These are phyloP conservation scores for Polyploca ridens DNA, from an alignment of 2,888 invertebrate species.

Conservation along the genomic window DNA sequence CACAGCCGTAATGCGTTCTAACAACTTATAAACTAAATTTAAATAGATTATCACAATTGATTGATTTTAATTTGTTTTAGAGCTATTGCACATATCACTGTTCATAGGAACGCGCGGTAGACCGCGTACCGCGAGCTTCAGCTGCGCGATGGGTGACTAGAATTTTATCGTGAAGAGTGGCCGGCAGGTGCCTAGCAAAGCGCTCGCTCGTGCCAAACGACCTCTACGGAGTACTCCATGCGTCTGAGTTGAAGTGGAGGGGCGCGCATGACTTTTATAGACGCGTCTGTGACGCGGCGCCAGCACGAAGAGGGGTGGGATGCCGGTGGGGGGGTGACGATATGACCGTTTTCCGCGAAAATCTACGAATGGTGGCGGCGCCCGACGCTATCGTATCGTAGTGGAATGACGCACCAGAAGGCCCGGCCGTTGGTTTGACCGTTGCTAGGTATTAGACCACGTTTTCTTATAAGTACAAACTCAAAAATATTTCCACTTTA, in stretches of 20 bases:
- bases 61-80: conserved; percentile 65
- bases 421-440: conserved; percentile 67
- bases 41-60: conserved; percentile 82
- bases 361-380: conserved; percentile 66
- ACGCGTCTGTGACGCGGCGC: conserved; percentile 71
- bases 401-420: conserved; percentile 70
- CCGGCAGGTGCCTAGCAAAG: conserved; percentile 86
- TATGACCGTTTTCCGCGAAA: conserved; percentile 82
- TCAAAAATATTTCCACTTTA: conserved; percentile 32
- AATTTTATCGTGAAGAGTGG: conserved; percentile 79
- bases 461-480: conserved; percentile 36
- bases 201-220: conserved; percentile 86
- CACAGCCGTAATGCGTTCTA: conserved; percentile 80
- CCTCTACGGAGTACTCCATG: conserved; percentile 86
- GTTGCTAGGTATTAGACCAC: conserved; percentile 35
- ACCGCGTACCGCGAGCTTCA: conserved; percentile 80
- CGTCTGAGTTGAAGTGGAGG: conserved; percentile 83
- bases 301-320: conserved; percentile 43
- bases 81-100: conserved; percentile 85
- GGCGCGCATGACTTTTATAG: conserved; percentile 79
- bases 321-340: conserved; percentile 49
- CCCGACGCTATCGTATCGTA: conserved; percentile 61
- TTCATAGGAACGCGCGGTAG: conserved; percentile 81
- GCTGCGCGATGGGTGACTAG: conserved; percentile 84
- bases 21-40: conserved; percentile 79